Evolutionary conservation across 2,113 vertebrate genomes (phyloP).

Genomic region (Bungarus multicinctus): DNA sequence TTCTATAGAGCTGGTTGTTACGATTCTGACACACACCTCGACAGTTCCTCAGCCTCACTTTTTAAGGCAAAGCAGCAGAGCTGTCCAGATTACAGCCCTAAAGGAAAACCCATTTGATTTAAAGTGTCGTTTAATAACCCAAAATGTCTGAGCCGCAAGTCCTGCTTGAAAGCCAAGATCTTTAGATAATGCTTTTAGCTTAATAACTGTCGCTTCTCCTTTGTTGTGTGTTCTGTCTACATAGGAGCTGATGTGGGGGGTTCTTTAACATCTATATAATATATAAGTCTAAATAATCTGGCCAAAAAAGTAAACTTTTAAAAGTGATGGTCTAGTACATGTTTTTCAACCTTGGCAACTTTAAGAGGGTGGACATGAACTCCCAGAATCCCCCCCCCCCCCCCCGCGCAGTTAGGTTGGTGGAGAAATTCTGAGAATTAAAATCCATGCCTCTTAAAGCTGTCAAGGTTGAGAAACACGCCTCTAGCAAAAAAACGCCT

Average conservation of each 20-base stretch:
- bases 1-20: no score
- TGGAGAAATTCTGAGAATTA: neutral
- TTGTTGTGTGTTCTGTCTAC: neutral
- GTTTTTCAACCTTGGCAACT: neutral
- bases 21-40: no score
- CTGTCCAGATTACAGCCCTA: neutral
- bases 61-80: neutral
- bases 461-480: neutral
- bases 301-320: neutral
- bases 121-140: neutral
- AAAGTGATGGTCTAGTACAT: neutral
- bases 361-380: neutral
- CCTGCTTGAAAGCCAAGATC: neutral
- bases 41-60: neutral
- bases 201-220: neutral
- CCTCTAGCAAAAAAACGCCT: neutral
- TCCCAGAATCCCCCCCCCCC: no score
- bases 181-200: conserved; percentile 38
- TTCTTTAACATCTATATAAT: neutral
- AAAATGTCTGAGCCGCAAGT: accelerated
- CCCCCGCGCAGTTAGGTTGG: neutral
- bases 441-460: neutral
- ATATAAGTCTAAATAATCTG: neutral
- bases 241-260: neutral
- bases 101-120: neutral